Evolutionary conservation across 2,113 vertebrate genomes (phyloP).

Genomic region (Terrapene triunguis): DNA sequence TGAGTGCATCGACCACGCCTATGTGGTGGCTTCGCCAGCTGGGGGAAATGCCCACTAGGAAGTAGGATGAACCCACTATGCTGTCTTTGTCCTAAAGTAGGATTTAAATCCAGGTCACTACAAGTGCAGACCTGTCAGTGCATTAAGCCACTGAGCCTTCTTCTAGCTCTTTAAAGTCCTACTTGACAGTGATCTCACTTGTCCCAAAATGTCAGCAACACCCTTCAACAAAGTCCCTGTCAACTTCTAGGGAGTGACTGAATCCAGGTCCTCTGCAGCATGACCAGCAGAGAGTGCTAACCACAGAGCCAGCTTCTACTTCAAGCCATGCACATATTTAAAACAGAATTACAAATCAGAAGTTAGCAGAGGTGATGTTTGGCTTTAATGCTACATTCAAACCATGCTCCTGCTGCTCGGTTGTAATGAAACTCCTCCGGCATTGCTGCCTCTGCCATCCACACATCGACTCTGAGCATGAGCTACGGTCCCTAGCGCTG

Average conservation of each 20-base stretch:
- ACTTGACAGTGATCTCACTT: neutral
- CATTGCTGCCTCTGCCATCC: neutral
- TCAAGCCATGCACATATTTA: neutral
- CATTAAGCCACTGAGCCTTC: neutral
- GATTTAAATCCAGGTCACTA: neutral
- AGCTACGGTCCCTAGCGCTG: neutral
- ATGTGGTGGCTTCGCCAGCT: no score
- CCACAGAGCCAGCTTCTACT: neutral
- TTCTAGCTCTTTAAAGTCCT: neutral
- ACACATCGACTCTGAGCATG: fast-evolving
- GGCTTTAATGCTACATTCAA: neutral
- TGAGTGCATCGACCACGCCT: neutral
- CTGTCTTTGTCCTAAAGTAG: neutral
- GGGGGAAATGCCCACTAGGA: neutral
- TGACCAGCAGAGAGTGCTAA: neutral
- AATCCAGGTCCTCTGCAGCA: neutral
- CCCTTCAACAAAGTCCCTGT: neutral
- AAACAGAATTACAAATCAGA: neutral
- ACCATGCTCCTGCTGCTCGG: neutral
- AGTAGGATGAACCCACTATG: no score
- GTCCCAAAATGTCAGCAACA: neutral
- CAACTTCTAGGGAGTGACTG: neutral
- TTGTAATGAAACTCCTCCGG: neutral
- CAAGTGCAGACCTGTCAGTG: neutral
- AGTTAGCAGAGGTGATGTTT: neutral